Base-by-base conservation (phyloP, 2,797 vertebrate species). In the Sebastes matsubarae region DNA sequence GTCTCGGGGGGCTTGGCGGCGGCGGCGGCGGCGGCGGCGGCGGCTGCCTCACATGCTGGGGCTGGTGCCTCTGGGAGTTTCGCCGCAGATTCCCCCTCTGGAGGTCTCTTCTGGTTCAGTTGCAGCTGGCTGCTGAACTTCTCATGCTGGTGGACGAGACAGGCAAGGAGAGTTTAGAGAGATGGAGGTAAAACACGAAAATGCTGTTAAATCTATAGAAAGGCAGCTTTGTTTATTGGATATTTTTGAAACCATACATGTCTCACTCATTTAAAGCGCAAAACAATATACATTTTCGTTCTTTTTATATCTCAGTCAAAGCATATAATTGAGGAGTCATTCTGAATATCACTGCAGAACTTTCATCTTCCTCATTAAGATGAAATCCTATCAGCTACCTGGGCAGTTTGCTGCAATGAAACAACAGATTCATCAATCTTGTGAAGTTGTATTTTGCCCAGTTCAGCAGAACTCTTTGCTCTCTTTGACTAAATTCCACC, bases 61-160 rank as follows among this genome's bases (percentile, higher is more conserved):
- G 76, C 80, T 25, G 82, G 82, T 20, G 74, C 83, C 36, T 87
- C 90, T 0, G 88, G 46, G 3, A 83, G 82, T 84, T 89, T 94
- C 29, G 42, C 77, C 64, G 93, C 94, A 36, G 82, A 59, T 27
- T 89, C 87, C 68, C 92, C 95, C 16, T 92, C 90, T 18, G 96
- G 93, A 52, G 91, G 94, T 86, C 94, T 96, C 91, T 96, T 98
- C 78, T 97, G 96, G 87, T 94, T 96, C 89, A 99, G 93, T 20
- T 99, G 98, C 72, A 99, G 96, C 80, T 99, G 98, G 91, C 97
- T 99, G 91, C 97, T 97, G 94, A 97, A 97, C 92, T 99, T 99
- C 93, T 99, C 98, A 79, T 99, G 98, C 98, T 99, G 92, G 2
- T 18, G 32, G 34, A 73, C 9, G 16, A 74, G 59, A 64, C 8